Evolutionary conservation across 2,888 invertebrate genomes (phyloP).

Genomic region (Dimorphilus gyrociliatus): DNA sequence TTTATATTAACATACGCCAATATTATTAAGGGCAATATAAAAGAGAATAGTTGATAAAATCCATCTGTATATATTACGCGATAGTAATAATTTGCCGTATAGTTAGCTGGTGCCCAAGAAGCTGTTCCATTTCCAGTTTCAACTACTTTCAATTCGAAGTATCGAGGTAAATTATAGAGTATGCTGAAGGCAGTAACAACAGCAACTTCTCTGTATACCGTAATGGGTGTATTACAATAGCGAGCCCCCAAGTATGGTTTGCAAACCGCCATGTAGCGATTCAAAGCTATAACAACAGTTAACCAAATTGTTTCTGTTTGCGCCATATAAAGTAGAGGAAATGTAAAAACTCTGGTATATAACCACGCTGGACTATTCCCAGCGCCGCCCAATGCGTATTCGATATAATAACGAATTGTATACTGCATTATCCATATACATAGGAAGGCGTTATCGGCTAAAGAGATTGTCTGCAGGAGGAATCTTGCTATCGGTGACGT

Average conservation of each 20-base stretch:
- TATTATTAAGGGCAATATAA: slow-evolving; percentile 11
- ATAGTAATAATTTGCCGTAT: too few species aligned
- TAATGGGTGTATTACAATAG: slow-evolving; percentile 10
- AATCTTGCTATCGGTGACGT: slow-evolving; percentile 10
- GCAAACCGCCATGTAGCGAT: slow-evolving; percentile 14
- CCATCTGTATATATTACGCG: neutral
- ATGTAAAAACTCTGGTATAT: slow-evolving; percentile 9
- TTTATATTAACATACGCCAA: slow-evolving; percentile 9
- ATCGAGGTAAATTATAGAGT: slow-evolving; percentile 11
- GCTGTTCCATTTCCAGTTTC: neutral
- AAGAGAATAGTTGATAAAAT: slow-evolving; percentile 11
- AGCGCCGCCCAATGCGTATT: too few species aligned
- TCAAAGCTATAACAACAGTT: slow-evolving; percentile 12
- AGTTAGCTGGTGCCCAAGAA: too few species aligned
- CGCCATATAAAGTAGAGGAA: slow-evolving; percentile 12
- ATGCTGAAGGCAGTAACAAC: slow-evolving; percentile 9
- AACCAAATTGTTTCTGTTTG: slow-evolving; percentile 13
- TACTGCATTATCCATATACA: slow-evolving; percentile 11
- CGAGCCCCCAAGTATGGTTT: slow-evolving; percentile 11
- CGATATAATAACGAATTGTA: slow-evolving; percentile 7
- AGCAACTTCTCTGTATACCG: slow-evolving; percentile 10
- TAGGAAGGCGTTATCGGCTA: slow-evolving; percentile 11
- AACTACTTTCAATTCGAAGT: slow-evolving; percentile 8
- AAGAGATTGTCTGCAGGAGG: slow-evolving; percentile 10
- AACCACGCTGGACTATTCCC: too few species aligned